Evolutionary conservation across 1,140 invertebrate genomes (phyloP).

Genomic region (Drosophila biarmipes): DNA sequence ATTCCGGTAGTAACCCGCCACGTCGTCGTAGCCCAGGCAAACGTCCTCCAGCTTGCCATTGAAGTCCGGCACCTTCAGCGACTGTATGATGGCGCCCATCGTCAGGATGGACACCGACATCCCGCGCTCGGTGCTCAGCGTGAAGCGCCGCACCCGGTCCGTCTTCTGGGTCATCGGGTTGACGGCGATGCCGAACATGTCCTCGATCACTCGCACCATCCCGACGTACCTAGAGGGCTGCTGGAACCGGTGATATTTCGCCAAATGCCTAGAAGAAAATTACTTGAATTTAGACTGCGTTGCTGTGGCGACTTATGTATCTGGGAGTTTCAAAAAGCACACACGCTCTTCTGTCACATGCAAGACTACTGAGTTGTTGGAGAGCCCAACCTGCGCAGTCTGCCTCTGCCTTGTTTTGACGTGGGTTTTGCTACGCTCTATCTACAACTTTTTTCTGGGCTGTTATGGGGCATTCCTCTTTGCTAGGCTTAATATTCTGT

Average conservation of each 20-base stretch:
- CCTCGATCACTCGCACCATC: constrained; percentile 77
- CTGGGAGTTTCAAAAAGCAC: neutral
- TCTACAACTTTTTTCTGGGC: too few relatives aligned
- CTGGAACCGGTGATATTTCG: constrained; percentile 3
- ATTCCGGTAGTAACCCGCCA: constrained; percentile 86
- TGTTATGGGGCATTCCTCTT: too few relatives aligned
- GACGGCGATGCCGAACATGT: constrained; percentile 74
- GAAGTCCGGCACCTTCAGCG: constrained; percentile 90
- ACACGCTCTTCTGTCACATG: neutral
- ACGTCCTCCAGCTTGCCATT: constrained; percentile 89
- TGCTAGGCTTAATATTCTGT: too few relatives aligned
- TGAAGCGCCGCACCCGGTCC: constrained; percentile 86
- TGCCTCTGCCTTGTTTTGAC: too few relatives aligned
- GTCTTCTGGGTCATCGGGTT: constrained; percentile 81
- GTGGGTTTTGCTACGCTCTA: too few relatives aligned
- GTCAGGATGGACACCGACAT: constrained; percentile 87
- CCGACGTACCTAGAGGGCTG: constrained; percentile 13
- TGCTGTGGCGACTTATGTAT: neutral
- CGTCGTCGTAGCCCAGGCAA: constrained; percentile 91
- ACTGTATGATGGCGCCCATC: constrained; percentile 91
- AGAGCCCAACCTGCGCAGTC: too few relatives aligned
- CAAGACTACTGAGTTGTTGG: neutral
- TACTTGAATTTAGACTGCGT: constrained; percentile 33
- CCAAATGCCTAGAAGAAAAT: constrained; percentile 9
- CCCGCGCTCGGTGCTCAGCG: constrained; percentile 86